Evolutionary conservation across 2,888 invertebrate genomes (phyloP).

Genomic region (Agrotis clavis): DNA sequence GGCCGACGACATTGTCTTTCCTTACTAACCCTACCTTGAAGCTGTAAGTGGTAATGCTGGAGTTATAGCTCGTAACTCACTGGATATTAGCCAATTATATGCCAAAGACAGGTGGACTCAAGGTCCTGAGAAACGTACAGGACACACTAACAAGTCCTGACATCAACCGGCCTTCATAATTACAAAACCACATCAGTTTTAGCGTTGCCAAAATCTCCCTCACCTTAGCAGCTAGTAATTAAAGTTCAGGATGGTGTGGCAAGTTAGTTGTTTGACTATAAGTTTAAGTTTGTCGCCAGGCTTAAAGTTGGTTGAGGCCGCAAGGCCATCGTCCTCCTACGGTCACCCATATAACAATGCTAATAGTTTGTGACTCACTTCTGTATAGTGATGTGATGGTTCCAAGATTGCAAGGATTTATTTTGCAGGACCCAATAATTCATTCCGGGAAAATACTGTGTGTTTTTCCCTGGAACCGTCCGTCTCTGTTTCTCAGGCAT

Average conservation of each 20-base stretch:
- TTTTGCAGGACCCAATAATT: slow-evolving; percentile 12
- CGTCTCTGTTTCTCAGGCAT: not conserved
- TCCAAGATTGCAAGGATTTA: slow-evolving; percentile 31
- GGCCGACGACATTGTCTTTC: slow-evolving; percentile 41
- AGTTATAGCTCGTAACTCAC: slow-evolving; percentile 46
- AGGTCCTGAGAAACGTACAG: slow-evolving; percentile 67
- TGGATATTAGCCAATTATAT: slow-evolving; percentile 62
- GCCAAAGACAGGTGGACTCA: slow-evolving; percentile 65
- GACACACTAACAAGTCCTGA: slow-evolving; percentile 71
- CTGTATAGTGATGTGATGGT: slow-evolving; percentile 58
- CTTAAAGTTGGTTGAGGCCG: slow-evolving; percentile 57
- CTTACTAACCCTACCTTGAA: slow-evolving; percentile 49
- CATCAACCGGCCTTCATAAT: slow-evolving; percentile 66
- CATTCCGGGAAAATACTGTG: slow-evolving; percentile 3
- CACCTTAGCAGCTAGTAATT: not conserved
- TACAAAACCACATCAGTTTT: slow-evolving; percentile 27
- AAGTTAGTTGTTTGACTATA: slow-evolving; percentile 33
- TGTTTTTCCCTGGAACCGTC: no score
- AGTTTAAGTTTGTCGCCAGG: slow-evolving; percentile 55
- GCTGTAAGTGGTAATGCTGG: slow-evolving; percentile 30
- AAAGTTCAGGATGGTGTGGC: slow-evolving; percentile 55
- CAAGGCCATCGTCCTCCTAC: slow-evolving; percentile 86
- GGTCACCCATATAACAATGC: slow-evolving; percentile 78
- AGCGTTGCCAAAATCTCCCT: not conserved
- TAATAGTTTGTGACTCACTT: slow-evolving; percentile 70